Percentiles rank a stretch among this genome's conserved stretches.
Conservation (phyloP, 2,797 vertebrate genomes). For the Sebastolobus alascanus region DNA sequence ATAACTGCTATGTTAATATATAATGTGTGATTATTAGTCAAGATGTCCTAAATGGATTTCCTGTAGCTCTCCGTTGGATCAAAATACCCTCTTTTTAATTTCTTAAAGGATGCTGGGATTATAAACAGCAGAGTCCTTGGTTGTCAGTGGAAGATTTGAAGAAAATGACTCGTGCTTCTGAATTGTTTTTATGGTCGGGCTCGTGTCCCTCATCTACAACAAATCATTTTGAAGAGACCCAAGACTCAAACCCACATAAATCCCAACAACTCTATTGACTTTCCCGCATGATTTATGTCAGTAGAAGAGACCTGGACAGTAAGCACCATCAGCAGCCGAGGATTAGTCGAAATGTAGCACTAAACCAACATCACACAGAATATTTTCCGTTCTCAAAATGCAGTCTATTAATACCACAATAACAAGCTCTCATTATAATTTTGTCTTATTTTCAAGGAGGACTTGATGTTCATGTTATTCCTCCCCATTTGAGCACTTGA, state of each 20-base stretch:
- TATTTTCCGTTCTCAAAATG: constrained; percentile 47
- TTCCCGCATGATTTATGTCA: constrained; percentile 73
- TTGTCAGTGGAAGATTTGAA: constrained; percentile 62
- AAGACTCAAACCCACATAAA: constrained; percentile 75
- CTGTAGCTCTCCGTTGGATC: constrained; percentile 5
- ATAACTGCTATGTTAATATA: not conserved
- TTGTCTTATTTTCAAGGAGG: constrained; percentile 46
- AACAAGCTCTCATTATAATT: constrained; percentile 36
- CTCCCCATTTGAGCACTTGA: constrained; percentile 44
- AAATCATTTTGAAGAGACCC: constrained; percentile 75
- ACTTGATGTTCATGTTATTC: constrained; percentile 46
- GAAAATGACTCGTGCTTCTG: constrained; percentile 67
- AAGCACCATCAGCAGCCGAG: constrained; percentile 55
- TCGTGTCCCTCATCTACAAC: constrained; percentile 66
- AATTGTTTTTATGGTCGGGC: constrained; percentile 71
- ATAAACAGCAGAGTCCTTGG: constrained; percentile 49
- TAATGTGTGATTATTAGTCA: not conserved
- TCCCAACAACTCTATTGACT: constrained; percentile 81
- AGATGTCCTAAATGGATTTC: not conserved
- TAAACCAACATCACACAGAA: constrained; percentile 50
- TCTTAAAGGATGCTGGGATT: constrained; percentile 39
- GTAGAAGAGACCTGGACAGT: constrained; percentile 57
- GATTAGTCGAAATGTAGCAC: constrained; percentile 54
- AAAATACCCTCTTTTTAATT: constrained; percentile 22
- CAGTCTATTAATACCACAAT: constrained; percentile 42